Evolutionary conservation across 2,113 vertebrate genomes (phyloP), one percentile per base, ranked within the genome.

Genomic region (Lates calcarifer): DNA sequence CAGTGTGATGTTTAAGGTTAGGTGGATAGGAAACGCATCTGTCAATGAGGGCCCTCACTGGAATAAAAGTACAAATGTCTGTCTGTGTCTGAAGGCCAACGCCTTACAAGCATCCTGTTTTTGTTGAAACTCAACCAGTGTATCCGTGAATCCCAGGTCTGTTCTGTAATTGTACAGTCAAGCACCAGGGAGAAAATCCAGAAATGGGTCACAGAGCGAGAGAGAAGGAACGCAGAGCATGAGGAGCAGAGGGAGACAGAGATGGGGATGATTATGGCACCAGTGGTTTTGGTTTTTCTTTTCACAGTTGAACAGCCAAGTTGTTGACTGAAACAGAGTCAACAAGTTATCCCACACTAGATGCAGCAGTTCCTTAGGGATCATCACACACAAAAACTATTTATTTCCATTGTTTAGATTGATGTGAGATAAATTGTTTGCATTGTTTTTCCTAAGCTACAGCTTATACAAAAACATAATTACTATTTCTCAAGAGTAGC

Each of bases 21-120:
- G 17, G 31, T 12, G 24, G 1, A 8, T 22, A 45, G 65, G 47
- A 63, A 70, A 39, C 20, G 18, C 33, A 35, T 26, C 18, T 24
- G 14, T 28, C 35, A 37, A 3, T 10, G 1, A 31, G 13, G n/a
- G 10, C 14, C 12, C 45, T 63, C 24, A 26, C 18, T 61, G 72
- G 18, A 31, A 28, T 11, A 68, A 29, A 45, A 26, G 37, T n/a
- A 12, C 51, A 53, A 53, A 49, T 75, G 51, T 45, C n/a, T n/a
- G n/a, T n/a, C 35, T 43, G 22, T 58, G 61, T 71, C 28, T 75
- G 28, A 67, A 67, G 51, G 74, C 74, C 66, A 62, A 69, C 60
- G 72, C 68, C 78, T 84, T 70, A 56, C 74, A 41, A 75, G 85
- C 77, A 86, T 87, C 82, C 85, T 80, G 82, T 89, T 90, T 83